Evolutionary conservation across 2,113 vertebrate species (phyloP).

Genomic region (Bubalus kerabau): DNA sequence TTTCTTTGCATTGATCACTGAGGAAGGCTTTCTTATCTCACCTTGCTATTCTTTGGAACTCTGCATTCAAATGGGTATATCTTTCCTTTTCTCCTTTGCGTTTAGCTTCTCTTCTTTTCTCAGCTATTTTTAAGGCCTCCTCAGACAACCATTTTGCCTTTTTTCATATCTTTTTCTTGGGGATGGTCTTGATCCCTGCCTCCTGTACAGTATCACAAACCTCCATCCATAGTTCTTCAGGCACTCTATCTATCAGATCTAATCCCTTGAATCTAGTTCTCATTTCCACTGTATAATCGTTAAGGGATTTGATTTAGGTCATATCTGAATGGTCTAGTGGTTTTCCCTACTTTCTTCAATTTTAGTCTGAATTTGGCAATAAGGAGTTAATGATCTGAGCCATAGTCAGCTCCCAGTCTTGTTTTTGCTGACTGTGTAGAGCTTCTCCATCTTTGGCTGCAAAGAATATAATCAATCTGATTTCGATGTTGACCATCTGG

Average conservation of each 20-base stretch:
- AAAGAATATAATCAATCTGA: neutral
- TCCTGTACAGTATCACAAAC: neutral
- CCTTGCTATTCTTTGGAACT: neutral
- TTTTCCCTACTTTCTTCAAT: neutral
- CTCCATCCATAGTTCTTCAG: neutral
- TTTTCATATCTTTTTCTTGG: neutral
- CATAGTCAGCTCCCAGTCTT: neutral
- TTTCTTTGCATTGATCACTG: neutral
- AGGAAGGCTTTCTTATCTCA: neutral
- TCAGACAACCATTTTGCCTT: neutral
- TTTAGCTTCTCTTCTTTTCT: neutral
- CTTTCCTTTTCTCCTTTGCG: neutral
- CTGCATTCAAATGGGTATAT: neutral
- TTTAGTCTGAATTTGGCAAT: neutral
- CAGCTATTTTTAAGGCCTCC: neutral
- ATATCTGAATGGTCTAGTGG: neutral
- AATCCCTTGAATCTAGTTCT: neutral
- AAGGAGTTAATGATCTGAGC: neutral
- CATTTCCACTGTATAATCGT: neutral
- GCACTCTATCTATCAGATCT: neutral
- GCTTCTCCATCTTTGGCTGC: neutral
- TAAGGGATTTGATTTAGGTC: neutral
- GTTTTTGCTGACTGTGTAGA: neutral
- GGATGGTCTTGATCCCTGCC: neutral
- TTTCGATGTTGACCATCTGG: neutral